Base-by-base conservation (phyloP, 2,113 vertebrate species). In the Cnemophilus loriae region DNA sequence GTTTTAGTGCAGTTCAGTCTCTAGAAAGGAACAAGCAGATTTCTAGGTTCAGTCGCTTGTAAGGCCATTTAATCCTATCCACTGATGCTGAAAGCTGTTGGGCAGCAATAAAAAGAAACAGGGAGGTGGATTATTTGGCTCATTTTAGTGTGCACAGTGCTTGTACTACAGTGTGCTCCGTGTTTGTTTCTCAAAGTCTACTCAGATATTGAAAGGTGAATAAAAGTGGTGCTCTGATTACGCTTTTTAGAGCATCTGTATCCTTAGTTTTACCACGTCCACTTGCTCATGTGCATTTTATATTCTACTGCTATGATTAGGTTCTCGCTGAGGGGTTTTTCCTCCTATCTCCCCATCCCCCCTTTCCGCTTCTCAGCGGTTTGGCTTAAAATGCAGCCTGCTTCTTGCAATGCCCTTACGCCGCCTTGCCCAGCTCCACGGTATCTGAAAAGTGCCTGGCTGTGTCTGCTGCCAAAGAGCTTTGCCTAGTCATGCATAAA, bases 401-500 rank as follows among this genome's bases (percentile, higher is more conserved):
- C 59, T 73, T 73, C 63, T 65, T 93, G 93, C 74, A 87, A 5
- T 96, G 59, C 70, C 82, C 84, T 73, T 26, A 17, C 3, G 22
- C 67, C 80, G 87, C 61, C 87, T 76, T 95, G 87, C 91, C 59
- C 81, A 70, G 78, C 82, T 65, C 44, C 80, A 6, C 2, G 0
- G 83, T 13, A 28, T 70, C 91, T 85, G 87, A 70, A 50, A 85
- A 96, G 87, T 84, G 82, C 90, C 84, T 88, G 60, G 70, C 53
- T 86, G 59, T 35, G 3, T 52, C 55, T 89, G 89, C 91, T 96
- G 93, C 94, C 93, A 96, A 42, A 70, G 70, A 90, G 87, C 84
- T 94, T 90, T 94, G 92, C 82, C 95, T 86, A 53, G 82, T 93
- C 94, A 88, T 90, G 92, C 96, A 85, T 26, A 57, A 93, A 88